Conservation (phyloP, 2,797 vertebrate species). For the Dipus sagitta region DNA sequence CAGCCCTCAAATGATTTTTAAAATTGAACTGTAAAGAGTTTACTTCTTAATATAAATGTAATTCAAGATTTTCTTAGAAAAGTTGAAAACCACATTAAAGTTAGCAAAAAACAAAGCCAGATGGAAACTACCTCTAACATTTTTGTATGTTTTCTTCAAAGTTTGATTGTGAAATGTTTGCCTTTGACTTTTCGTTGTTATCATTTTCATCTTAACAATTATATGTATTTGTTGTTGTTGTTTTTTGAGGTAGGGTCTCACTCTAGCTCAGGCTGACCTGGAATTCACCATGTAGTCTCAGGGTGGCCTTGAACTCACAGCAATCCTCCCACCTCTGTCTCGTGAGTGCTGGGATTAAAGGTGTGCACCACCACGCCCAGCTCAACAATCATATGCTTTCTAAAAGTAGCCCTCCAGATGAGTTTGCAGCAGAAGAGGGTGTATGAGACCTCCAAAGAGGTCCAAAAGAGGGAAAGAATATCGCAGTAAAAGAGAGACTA, state of each 20-base stretch:
- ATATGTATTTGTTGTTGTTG: not conserved
- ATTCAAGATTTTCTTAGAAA: slow-evolving; percentile 42
- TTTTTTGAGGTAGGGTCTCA: too few species aligned
- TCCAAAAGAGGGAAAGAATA: not conserved
- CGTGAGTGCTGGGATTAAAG: too few species aligned
- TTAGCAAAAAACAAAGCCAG: not conserved
- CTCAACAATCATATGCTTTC: not conserved
- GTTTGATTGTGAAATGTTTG: not conserved
- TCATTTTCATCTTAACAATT: slow-evolving; percentile 25
- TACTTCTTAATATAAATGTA: slow-evolving; percentile 53
- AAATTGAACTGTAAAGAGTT: slow-evolving; percentile 45
- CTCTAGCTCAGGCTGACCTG: too few species aligned
- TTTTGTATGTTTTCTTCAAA: not conserved
- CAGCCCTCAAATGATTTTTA: not conserved
- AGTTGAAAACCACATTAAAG: not conserved
- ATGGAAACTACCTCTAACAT: not conserved
- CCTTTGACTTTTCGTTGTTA: not conserved
- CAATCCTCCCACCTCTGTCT: too few species aligned
- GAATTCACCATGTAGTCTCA: too few species aligned
- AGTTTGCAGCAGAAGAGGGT: not conserved
- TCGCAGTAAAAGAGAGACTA: not conserved
- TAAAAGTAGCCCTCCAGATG: not conserved
- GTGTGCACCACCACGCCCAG: too few species aligned
- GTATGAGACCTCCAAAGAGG: not conserved
- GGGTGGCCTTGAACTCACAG: too few species aligned